Base-by-base conservation (phyloP, 2,888 invertebrate genomes). In the Drosophila algonquin region DNA sequence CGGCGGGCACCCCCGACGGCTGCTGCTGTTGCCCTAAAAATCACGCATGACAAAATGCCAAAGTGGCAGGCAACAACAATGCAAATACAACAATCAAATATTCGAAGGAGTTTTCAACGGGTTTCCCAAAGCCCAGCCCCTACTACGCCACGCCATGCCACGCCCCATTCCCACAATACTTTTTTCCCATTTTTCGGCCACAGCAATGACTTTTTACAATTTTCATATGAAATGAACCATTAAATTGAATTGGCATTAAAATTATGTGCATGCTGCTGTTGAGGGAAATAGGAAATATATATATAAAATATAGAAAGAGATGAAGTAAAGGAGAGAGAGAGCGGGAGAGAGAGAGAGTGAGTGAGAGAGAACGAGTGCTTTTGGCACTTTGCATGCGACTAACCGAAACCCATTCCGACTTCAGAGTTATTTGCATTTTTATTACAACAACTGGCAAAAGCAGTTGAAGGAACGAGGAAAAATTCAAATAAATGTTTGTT, bases 181-280 rank as follows among this genome's bases (percentile, higher is more conserved):
- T 69, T 67, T 75, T 75, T 75, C 76, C 64, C 77, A 74, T 76
- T 86, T 83, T 76, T 86, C 59, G 80, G 80, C 84, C 84, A 58
- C 58, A 84, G 76, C 84, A 84, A 85, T 85, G 87, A 86, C 86
- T 87, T 86, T 83, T 86, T 87, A 86, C 85, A 86, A 86, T 86
- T 86, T 86, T 86, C 88, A 87, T 87, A 86, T 86, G 85, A 85
- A 85, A 85, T 85, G 85, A 86, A 86, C 85, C 85, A 87, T 86
- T 86, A 87, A 86, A 87, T 86, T 86, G 85, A 86, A 87, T 86
- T 86, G 85, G 85, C 85, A 86, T 86, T 86, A 87, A 86, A 87
- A 86, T 85, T 85, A 86, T 86, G 86, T 76, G 83, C 50, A 76
- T 80, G 81, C 67, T 57, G 18, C 18, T 18, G 40, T 40, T 47